Conservation (phyloP, 2,113 vertebrate species). For the Varanus komodoensis region DNA sequence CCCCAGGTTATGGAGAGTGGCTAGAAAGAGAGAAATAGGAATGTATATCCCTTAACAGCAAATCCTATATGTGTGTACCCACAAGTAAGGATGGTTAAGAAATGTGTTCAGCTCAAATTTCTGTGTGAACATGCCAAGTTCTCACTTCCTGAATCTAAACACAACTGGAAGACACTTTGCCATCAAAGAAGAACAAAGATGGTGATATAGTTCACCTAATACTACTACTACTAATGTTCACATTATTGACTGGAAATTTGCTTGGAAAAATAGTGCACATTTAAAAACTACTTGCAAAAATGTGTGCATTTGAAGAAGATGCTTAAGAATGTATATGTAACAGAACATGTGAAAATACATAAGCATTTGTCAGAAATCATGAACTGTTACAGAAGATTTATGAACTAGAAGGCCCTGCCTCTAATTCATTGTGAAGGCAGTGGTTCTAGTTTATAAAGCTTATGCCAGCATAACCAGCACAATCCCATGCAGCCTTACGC, state of each 20-base stretch:
- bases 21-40: constrained; percentile 34
- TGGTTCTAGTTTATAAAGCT: not conserved
- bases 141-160: not conserved
- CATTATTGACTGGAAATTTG: not conserved
- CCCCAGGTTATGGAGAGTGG: not conserved
- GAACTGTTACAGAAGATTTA: not conserved
- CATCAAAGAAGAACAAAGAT: not conserved
- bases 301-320: too few species aligned
- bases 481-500: not conserved
- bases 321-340: too few species aligned
- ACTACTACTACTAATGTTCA: not conserved
- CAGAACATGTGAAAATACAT: too few species aligned
- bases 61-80: not conserved
- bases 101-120: not conserved
- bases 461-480: not conserved
- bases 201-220: not conserved
- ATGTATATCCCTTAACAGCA: not conserved
- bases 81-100: not conserved
- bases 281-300: too few species aligned
- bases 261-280: not conserved
- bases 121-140: not conserved
- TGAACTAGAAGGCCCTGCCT: not conserved
- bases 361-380: too few species aligned
- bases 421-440: not conserved
- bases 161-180: not conserved